These are phyloP conservation scores for Fragum whitleyi DNA, from an alignment of 2,888 invertebrate genomes.

Conservation along the genomic window DNA sequence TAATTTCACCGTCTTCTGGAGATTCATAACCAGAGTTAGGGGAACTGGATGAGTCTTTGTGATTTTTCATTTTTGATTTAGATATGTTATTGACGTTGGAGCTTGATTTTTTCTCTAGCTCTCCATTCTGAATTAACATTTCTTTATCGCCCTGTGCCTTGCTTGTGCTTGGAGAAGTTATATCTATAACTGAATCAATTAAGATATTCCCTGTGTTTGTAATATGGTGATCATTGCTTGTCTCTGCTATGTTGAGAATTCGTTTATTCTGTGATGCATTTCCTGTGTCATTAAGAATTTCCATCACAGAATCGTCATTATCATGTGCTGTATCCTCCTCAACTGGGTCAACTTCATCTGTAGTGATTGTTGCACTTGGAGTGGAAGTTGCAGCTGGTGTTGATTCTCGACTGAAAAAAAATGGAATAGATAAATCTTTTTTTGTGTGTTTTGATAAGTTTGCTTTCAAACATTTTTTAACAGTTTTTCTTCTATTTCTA, in stretches of 20 bases:
- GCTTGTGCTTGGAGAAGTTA: neutral
- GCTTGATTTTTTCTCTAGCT: neutral
- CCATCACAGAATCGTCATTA: neutral
- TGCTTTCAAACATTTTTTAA: too few relatives aligned
- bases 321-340: neutral
- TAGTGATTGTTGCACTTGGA: neutral
- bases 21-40: neutral
- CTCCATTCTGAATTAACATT: neutral
- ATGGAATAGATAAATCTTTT: neutral
- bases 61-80: neutral
- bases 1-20: conserved; percentile 22
- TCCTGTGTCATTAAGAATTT: neutral
- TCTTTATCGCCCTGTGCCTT: too few relatives aligned
- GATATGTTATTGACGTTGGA: neutral
- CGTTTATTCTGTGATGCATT: neutral
- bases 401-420: neutral
- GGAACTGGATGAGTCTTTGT: neutral
- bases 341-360: neutral
- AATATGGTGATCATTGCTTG: too few relatives aligned
- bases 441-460: too few relatives aligned
- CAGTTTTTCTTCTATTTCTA: too few relatives aligned
- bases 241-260: neutral
- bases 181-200: neutral
- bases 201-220: neutral
- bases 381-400: neutral